These are phyloP conservation scores for Cebus imitator DNA, from an alignment of 2,113 vertebrate species.

Conservation along the genomic window DNA sequence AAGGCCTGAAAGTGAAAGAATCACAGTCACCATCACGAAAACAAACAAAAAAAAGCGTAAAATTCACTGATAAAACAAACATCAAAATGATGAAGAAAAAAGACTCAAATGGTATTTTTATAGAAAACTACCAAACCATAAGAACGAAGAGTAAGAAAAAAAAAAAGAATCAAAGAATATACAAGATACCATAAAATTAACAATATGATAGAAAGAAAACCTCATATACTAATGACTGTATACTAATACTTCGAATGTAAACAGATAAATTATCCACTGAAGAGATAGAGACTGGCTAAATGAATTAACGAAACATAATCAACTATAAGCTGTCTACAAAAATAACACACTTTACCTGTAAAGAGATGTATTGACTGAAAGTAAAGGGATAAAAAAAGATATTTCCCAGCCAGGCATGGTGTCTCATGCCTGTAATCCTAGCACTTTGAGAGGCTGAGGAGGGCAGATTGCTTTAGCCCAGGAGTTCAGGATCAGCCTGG, in stretches of 20 bases:
- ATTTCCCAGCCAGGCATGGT: too few species aligned
- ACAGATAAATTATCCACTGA: background rate
- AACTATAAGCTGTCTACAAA: too few species aligned
- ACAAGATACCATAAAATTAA: background rate
- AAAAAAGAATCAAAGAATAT: background rate
- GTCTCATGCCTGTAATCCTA: too few species aligned
- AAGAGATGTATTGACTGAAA: too few species aligned
- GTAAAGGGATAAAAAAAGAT: too few species aligned
- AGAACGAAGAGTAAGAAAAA: background rate
- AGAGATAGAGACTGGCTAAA: background rate
- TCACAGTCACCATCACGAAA: background rate
- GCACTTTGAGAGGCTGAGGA: too few species aligned
- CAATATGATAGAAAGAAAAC: background rate
- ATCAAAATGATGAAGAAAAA: background rate
- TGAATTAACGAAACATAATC: too few species aligned
- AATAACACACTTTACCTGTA: too few species aligned
- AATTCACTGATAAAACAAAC: background rate
- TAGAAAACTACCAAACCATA: background rate
- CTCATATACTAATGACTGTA: background rate
- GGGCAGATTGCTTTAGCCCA: too few species aligned
- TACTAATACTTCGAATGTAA: background rate
- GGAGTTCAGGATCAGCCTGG: too few species aligned
- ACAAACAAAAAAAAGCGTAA: background rate
- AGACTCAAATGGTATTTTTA: background rate
- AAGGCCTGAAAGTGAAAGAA: background rate